Percentiles rank a stretch among this genome's conserved stretches.
phyloP scores from a whole-genome alignment of 2,888 invertebrate species.

The Ptycholaimellus sp. region DNA sequence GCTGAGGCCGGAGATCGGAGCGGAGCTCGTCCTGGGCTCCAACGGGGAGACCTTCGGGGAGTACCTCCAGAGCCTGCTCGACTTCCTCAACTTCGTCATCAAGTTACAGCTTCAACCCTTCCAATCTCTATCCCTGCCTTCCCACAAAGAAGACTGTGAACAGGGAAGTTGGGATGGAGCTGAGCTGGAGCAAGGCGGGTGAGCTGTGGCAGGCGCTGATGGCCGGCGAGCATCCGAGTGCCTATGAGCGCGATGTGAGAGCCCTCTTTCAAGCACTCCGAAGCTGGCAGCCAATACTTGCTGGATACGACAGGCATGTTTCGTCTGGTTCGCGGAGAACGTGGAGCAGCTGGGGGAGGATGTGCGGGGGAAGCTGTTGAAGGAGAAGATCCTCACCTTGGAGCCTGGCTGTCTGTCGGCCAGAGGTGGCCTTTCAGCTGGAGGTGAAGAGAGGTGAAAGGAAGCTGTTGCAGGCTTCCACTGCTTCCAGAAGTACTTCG shows the following conservation, averaged over 20 bases:
- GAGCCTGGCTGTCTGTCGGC: too few relatives aligned
- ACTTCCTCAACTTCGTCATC: conserved; percentile 31
- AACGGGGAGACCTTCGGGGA: conserved; percentile 12
- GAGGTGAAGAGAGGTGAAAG: too few relatives aligned
- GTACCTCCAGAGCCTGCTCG: conserved; percentile 29
- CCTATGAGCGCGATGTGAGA: conserved; percentile 29
- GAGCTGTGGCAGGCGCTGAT: conserved; percentile 32
- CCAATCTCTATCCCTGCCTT: too few relatives aligned
- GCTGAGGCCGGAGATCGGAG: too few relatives aligned
- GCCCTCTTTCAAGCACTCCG: too few relatives aligned
- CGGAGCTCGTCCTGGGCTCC: neutral
- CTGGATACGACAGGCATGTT: conserved; percentile 28
- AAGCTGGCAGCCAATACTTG: too few relatives aligned
- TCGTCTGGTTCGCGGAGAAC: conserved; percentile 32
- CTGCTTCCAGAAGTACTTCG: conserved; percentile 32
- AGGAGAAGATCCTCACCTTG: conserved; percentile 29
- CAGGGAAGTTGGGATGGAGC: neutral
- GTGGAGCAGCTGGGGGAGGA: conserved; percentile 28
- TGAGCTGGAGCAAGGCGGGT: conserved; percentile 26
- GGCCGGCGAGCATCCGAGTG: conserved; percentile 27
- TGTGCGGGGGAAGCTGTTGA: conserved; percentile 29
- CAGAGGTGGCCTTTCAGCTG: too few relatives aligned
- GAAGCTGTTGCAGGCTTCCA: conserved; percentile 27
- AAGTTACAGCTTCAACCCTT: too few relatives aligned
- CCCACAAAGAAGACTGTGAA: too few relatives aligned